Conservation (phyloP, 2,113 vertebrate species). For the rat (Rattus norvegicus) region GRCr8 NC_086024.1:28456001-28456500, state of each 20-base stretch:
- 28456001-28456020: neutral
- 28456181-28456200: neutral
- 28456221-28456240: neutral
- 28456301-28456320: too few species aligned
- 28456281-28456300: neutral
- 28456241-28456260: neutral
- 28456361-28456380: too few species aligned
- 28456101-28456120: neutral
- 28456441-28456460: too few species aligned
- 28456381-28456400: too few species aligned
- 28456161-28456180: neutral
- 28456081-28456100: neutral
- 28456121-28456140: neutral
- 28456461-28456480: too few species aligned
- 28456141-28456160: neutral
- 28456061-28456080: neutral
- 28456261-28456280: neutral
- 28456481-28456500: too few species aligned
- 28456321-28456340: too few species aligned
- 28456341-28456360: too few species aligned
- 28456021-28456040: neutral
- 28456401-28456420: too few species aligned
- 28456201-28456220: neutral
- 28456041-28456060: neutral
- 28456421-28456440: too few species aligned